Conservation (phyloP, 2,797 vertebrate genomes). For the Muscicapa striata region DNA sequence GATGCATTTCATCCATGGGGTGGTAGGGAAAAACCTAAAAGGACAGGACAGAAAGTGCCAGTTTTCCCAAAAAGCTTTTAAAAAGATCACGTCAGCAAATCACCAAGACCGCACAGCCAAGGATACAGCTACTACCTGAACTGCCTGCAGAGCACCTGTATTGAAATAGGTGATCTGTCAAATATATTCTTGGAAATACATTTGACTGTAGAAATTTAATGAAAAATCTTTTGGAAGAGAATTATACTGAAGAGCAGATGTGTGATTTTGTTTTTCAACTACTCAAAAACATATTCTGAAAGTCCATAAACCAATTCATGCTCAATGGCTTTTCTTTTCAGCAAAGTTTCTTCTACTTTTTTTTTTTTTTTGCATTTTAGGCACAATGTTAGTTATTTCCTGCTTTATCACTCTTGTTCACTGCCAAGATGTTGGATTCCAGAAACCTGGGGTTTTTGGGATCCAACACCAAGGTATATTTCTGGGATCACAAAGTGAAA, state of each 20-base stretch:
- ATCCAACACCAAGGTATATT: background rate
- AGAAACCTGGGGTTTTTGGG: too few species aligned
- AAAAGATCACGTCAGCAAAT: background rate
- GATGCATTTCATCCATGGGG: accelerated
- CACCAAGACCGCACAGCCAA: background rate
- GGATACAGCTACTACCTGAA: background rate
- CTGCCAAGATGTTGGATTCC: background rate
- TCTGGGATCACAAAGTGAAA: background rate
- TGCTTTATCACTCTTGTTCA: background rate
- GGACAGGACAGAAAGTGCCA: background rate
- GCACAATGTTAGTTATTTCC: background rate
- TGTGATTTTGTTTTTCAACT: background rate
- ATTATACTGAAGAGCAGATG: background rate
- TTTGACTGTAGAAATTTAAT: background rate
- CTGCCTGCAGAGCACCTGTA: background rate
- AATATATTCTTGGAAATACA: background rate
- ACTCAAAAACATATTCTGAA: background rate
- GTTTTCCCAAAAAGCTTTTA: background rate
- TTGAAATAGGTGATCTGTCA: background rate
- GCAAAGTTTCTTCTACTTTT: background rate
- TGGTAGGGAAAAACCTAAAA: background rate
- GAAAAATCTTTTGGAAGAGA: background rate
- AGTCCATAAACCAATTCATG: background rate
- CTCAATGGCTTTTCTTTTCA: background rate
- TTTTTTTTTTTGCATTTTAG: background rate